Conservation (phyloP, 2,888 invertebrate genomes). For the Noctua janthina region DNA sequence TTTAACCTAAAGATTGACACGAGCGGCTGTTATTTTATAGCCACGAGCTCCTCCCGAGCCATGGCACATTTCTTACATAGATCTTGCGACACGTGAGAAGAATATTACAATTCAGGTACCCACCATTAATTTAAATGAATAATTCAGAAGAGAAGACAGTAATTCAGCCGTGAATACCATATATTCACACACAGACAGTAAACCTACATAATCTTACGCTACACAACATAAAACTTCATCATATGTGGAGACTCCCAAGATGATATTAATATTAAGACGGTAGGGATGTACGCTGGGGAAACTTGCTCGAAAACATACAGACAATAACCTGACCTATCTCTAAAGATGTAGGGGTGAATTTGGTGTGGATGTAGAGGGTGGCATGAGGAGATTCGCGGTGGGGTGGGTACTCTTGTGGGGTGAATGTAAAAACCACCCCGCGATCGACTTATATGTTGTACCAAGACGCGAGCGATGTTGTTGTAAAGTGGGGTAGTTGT, state of each 20-base stretch:
- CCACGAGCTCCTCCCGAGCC: too few species aligned
- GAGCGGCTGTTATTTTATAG: too few species aligned
- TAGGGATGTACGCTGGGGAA: constrained; percentile 73
- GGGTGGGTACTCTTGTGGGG: constrained; percentile 87
- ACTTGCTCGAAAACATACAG: constrained; percentile 54
- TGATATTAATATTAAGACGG: constrained; percentile 88
- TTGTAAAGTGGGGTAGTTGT: constrained; percentile 66
- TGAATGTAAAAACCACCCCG: constrained; percentile 90
- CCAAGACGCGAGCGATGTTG: constrained; percentile 82
- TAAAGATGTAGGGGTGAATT: constrained; percentile 25
- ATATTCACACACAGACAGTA: constrained; percentile 50
- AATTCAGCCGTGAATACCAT: constrained; percentile 43
- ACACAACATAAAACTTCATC: constrained; percentile 85
- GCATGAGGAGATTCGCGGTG: constrained; percentile 66
- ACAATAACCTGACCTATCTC: constrained; percentile 42
- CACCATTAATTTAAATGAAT: constrained; percentile 46
- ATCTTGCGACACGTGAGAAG: constrained; percentile 17
- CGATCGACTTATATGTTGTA: constrained; percentile 90
- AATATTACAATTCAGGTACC: constrained; percentile 19
- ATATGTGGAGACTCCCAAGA: constrained; percentile 86
- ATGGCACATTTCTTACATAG: background rate
- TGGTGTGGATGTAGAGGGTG: constrained; percentile 64
- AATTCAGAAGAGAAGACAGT: constrained; percentile 54
- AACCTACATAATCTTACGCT: constrained; percentile 76
- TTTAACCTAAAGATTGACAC: too few species aligned